Base-by-base conservation (phyloP, 2,797 vertebrate genomes). In the Dicrostonyx torquatus region DNA sequence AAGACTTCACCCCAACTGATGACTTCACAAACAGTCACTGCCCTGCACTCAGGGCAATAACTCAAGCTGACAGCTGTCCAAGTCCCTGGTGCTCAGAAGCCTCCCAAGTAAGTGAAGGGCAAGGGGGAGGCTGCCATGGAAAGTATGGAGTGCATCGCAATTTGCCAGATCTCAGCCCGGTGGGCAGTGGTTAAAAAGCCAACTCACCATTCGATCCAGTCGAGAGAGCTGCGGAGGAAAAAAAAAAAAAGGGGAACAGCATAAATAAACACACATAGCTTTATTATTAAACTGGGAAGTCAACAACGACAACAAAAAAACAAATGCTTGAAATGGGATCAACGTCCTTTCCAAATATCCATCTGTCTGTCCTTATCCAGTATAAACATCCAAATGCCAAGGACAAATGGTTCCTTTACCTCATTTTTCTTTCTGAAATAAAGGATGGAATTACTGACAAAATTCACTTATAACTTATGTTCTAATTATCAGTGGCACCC, bases 191-290 rank as follows among this genome's bases (percentile, higher is more conserved):
- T 26, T 26, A 84, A 60, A 87, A 97, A 90, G 91, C 18, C 70
- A 80, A 97, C 99, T 99, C 98, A 99, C 99, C 99, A 53, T 98
- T 98, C 93, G 99, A 98, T 92, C 99, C 99, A n/a, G 99, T 98
- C 26, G 99, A 98, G 86, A 99, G 98, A 97, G 98, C 99, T 99
- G 98, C 93, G 64, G 89, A 40, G 85, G 96, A 26, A 26, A 45
- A 96, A 26, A 26, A 45, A 83, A 98, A 95, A 95, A 3, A 18
- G 97, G 91, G 95, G 17, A 75, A 93, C n/a, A 87, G 40, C 34
- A 11, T 94, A 85, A 96, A 58, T 22, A 58, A 22, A 82, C 50
- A 90, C 18, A 70, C 0, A 0, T 0, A 82, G 45, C 8, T 70
- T 85, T 83, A 62, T 64, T 50, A 53, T 89, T 77, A 89, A 88